Percentiles rank a stretch among this genome's conserved stretches.
Conservation (phyloP, 1,140 invertebrate genomes). For the Dendrolimus kikuchii region DNA sequence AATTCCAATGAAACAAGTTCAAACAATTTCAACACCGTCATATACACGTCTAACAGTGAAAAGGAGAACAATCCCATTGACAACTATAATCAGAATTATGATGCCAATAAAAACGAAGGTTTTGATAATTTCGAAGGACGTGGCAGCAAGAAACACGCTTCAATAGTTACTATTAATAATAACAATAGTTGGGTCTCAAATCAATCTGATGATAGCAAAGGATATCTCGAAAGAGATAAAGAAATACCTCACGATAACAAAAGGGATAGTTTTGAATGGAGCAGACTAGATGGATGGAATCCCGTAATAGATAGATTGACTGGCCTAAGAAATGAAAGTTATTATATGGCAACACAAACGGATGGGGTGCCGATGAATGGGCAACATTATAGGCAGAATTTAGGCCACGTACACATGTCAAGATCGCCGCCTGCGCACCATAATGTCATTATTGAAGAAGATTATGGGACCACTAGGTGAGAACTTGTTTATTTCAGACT, state of each 20-base stretch:
- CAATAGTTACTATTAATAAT: constrained; percentile 66
- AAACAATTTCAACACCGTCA: constrained; percentile 65
- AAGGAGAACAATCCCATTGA: constrained; percentile 56
- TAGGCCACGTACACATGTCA: constrained; percentile 52
- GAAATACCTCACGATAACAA: constrained; percentile 60
- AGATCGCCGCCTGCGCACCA: constrained; percentile 61
- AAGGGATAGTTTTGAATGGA: constrained; percentile 70
- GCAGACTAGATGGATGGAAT: constrained; percentile 66
- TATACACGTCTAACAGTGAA: constrained; percentile 53
- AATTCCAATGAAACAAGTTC: constrained; percentile 68
- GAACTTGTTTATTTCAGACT: constrained; percentile 2
- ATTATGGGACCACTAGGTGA: constrained; percentile 70
- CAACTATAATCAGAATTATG: constrained; percentile 36
- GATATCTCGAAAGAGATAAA: constrained; percentile 63
- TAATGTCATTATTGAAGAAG: constrained; percentile 81
- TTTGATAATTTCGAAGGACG: constrained; percentile 38
- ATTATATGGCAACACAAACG: constrained; percentile 82
- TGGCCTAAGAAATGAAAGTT: constrained; percentile 83
- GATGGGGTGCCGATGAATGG: constrained; percentile 49
- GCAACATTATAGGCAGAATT: constrained; percentile 44
- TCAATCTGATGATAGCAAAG: constrained; percentile 66
- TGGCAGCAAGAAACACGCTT: constrained; percentile 55
- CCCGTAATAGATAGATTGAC: constrained; percentile 90
- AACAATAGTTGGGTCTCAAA: constrained; percentile 68
- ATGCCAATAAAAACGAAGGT: constrained; percentile 37